These are phyloP conservation scores for Pavo muticus DNA, from an alignment of 2,113 vertebrate genomes.

Conservation along the genomic window DNA sequence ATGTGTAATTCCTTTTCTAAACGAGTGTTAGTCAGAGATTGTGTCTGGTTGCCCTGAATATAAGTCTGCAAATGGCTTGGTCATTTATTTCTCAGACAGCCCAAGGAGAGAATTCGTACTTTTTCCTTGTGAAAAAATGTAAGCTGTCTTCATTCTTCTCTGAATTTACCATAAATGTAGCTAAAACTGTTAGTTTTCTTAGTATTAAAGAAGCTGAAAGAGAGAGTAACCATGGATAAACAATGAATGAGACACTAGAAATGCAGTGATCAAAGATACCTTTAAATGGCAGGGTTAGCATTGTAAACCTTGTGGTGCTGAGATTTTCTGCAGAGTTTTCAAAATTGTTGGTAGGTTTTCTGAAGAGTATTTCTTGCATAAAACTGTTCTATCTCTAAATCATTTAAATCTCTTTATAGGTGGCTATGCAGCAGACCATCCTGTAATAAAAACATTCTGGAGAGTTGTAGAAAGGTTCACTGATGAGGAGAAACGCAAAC, in stretches of 20 bases:
- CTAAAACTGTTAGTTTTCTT: background rate
- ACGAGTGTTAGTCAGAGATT: background rate
- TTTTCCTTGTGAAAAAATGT: background rate
- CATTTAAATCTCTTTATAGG: constrained; percentile 76
- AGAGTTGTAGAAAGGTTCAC: constrained; percentile 97
- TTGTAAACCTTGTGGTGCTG: background rate
- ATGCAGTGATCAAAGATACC: background rate
- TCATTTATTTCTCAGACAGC: background rate
- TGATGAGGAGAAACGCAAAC: constrained; percentile 95
- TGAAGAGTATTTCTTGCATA: background rate
- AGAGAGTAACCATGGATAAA: background rate
- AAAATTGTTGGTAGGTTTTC: background rate
- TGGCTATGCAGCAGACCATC: constrained; percentile 93
- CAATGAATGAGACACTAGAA: background rate
- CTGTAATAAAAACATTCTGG: constrained; percentile 96
- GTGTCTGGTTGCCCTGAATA: background rate
- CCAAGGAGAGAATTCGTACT: background rate
- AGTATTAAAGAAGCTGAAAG: constrained; percentile 37
- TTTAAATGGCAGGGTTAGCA: background rate
- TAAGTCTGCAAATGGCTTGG: background rate
- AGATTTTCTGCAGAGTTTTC: background rate
- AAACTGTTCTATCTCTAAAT: background rate
- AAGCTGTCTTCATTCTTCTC: background rate
- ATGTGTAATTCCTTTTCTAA: background rate
- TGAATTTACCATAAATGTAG: background rate